Conservation (phyloP, 1,140 invertebrate species). For the Drosophila triauraria region DNA sequence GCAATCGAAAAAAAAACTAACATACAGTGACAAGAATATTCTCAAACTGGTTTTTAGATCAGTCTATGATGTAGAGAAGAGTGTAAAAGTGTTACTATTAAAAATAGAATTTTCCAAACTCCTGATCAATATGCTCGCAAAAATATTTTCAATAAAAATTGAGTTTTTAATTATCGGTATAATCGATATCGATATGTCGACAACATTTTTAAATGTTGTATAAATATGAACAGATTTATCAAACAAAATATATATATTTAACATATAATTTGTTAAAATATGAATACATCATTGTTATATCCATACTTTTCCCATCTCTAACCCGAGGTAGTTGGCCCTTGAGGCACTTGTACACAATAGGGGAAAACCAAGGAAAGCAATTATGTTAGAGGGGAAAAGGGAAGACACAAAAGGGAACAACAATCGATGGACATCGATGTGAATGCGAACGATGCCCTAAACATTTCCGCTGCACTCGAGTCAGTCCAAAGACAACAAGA, state of each 20-base stretch:
- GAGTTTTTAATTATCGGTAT: not conserved
- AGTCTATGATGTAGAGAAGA: not conserved
- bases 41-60: constrained; percentile 36
- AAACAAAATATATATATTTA: no score
- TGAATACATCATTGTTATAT: not conserved
- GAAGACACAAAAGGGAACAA: constrained; percentile 26
- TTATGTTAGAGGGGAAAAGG: constrained; percentile 17
- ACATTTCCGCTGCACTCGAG: constrained; percentile 52
- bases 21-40: constrained; percentile 23
- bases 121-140: not conserved
- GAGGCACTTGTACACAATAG: constrained; percentile 27
- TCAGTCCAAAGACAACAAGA: constrained; percentile 41
- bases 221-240: no score
- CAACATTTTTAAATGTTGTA: no score
- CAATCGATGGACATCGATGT: constrained; percentile 41
- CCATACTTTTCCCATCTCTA: not conserved
- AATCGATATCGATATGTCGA: not conserved
- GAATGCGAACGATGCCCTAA: constrained; percentile 49
- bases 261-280: no score
- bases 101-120: not conserved
- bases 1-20: constrained; percentile 28
- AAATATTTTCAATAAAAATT: not conserved
- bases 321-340: constrained; percentile 19
- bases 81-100: not conserved
- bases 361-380: constrained; percentile 32